Evolutionary conservation across 2,797 vertebrate species (phyloP).

Genomic region (Brachymystax lenok): DNA sequence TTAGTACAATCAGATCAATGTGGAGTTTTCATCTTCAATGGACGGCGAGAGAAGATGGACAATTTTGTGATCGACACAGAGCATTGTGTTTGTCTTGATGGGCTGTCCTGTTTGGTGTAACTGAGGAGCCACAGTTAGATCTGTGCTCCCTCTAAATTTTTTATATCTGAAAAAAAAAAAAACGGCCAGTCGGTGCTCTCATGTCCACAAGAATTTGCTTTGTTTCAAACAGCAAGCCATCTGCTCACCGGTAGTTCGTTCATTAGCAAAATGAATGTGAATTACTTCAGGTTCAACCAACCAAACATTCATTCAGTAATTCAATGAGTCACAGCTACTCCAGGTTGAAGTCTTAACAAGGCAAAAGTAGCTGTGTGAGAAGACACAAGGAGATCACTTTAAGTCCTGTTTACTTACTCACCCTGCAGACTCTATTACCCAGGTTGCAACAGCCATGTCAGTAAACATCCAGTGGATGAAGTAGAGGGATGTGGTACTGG

Average conservation of each 20-base stretch:
- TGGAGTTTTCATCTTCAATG: background rate
- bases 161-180: background rate
- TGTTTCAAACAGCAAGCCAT: conserved; percentile 25
- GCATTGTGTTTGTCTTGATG: background rate
- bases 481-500: background rate
- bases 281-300: conserved; percentile 32
- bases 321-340: conserved; percentile 19
- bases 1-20: background rate
- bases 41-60: background rate
- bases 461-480: background rate
- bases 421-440: background rate
- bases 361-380: conserved; percentile 51
- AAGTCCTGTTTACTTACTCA: conserved; percentile 3
- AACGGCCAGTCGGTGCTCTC: background rate
- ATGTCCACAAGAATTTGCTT: background rate
- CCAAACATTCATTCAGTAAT: conserved; percentile 14
- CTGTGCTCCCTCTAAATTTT: background rate
- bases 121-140: conserved; percentile 3
- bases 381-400: conserved; percentile 30
- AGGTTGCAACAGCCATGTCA: background rate
- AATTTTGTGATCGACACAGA: background rate
- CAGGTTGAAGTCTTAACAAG: conserved; percentile 54
- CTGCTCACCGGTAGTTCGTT: conserved; percentile 40
- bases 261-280: conserved; percentile 20
- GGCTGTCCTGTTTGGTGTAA: background rate